Percentiles rank a stretch among this genome's conserved stretches.
These are phyloP conservation scores for Brenthis ino DNA, from an alignment of 2,888 invertebrate species.

Conservation along the genomic window DNA sequence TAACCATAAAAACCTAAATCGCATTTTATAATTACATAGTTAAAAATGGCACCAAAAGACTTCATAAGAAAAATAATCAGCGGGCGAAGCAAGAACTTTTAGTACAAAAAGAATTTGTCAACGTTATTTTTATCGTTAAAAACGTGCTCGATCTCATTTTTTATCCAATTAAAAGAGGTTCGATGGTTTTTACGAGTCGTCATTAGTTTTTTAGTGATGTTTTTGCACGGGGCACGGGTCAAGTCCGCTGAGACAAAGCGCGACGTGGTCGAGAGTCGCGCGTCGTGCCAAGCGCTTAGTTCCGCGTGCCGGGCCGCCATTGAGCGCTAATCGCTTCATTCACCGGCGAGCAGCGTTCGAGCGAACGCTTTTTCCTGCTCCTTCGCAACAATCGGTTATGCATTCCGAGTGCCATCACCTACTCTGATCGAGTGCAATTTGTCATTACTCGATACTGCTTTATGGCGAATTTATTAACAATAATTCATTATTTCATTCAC, in stretches of 20 bases:
- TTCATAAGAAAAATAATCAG: slow-evolving; percentile 37
- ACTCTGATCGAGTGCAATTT: slow-evolving; percentile 48
- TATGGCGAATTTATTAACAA: slow-evolving; percentile 52
- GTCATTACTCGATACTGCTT: slow-evolving; percentile 50
- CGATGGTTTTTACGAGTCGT: slow-evolving; percentile 56
- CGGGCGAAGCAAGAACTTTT: slow-evolving; percentile 27
- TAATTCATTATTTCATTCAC: slow-evolving; percentile 23
- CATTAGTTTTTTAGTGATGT: slow-evolving; percentile 63
- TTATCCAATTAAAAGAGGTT: slow-evolving; percentile 69
- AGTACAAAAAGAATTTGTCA: slow-evolving; percentile 34
- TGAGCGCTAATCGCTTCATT: slow-evolving; percentile 82
- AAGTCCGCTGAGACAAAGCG: slow-evolving; percentile 76
- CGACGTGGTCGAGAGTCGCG: slow-evolving; percentile 54
- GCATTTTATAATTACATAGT: slow-evolving; percentile 33
- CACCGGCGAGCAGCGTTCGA: slow-evolving; percentile 63
- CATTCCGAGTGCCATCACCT: slow-evolving; percentile 60
- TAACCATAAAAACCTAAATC: slow-evolving; percentile 32
- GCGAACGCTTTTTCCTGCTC: slow-evolving; percentile 68
- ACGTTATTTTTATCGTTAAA: slow-evolving; percentile 48
- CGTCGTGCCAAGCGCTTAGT: slow-evolving; percentile 78
- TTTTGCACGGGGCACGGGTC: slow-evolving; percentile 79
- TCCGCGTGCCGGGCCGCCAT: slow-evolving; percentile 78
- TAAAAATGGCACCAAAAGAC: slow-evolving; percentile 35
- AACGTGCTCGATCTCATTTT: slow-evolving; percentile 60
- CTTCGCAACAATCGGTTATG: slow-evolving; percentile 71